Evolutionary conservation across 2,888 invertebrate species (phyloP), one percentile per base, ranked within the genome.

Genomic region (Gari tellinella): DNA sequence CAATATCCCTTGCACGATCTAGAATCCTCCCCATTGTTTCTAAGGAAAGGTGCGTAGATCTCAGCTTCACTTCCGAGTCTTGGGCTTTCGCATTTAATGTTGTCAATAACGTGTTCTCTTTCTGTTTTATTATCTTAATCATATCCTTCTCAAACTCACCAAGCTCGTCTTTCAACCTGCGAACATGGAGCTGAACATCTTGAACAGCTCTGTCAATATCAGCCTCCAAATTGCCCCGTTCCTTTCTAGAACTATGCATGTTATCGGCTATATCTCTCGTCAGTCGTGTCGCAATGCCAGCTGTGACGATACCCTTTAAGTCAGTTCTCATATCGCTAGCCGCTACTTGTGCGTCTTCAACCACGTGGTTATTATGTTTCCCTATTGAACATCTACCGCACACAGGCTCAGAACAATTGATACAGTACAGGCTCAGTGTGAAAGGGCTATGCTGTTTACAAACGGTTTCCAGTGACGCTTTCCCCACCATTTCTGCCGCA

Each of bases 381-480:
- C 48, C 40, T 10, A 78, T 55, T 4, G 68, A 62, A 49, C 78
- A 78, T 60, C 78, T 48, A 37, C 77, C 77, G 37, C 77, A 77
- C 25, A 77, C 69, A 19, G 72, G 65, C 23, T 72, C 57, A 2
- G 77, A 68, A 25, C 77, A 77, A 25, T 65, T 65, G 1, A 69
- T 43, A 48, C 77, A 77, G 53, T 64, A 77, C 14, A 77, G 37
- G 25, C 72, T 69, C 0, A 77, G 53, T 7, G 60, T 72, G 45
- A 77, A 77, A 4, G 77, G 72, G n/a, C 23, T 65, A 43, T 77
- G 77, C n/a, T 60, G 48, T 4, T 53, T 60, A 21, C 77, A 77
- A 7, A 62, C 40, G 12, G 62, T 43, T 7, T 57, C 51, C 41
- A 41, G 43, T 0, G 62, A 37, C 5, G 57, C 37, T 23, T 48